Conservation (phyloP, 2,888 invertebrate species). For the Ramazzottius varieornatus region DNA sequence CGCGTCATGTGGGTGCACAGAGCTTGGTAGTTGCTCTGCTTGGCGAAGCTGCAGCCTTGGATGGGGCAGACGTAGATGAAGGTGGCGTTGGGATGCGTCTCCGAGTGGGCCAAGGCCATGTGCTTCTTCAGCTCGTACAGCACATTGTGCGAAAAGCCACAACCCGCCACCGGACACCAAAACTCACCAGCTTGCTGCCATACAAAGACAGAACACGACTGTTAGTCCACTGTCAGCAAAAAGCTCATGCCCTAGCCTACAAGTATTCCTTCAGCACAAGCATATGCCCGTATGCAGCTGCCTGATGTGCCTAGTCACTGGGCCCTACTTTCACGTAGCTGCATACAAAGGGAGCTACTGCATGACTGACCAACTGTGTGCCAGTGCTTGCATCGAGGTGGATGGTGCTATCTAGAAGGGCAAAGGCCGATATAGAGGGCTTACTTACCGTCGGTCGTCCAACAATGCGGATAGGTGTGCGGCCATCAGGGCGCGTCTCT, state of each 20-base stretch:
- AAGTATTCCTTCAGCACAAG: too few species aligned
- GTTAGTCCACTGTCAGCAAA: too few species aligned
- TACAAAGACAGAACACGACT: too few species aligned
- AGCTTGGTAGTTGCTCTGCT: background rate
- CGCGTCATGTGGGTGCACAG: background rate
- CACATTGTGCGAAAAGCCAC: background rate
- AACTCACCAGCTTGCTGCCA: background rate
- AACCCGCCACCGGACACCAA: background rate
- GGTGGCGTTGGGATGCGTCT: background rate
- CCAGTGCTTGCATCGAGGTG: too few species aligned
- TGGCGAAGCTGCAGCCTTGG: constrained; percentile 1
- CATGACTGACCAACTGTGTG: too few species aligned
- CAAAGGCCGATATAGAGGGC: background rate
- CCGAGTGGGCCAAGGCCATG: background rate
- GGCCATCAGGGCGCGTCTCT: background rate
- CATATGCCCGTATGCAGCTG: too few species aligned
- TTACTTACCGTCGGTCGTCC: background rate
- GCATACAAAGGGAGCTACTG: too few species aligned
- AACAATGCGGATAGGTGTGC: background rate
- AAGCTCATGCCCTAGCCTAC: too few species aligned
- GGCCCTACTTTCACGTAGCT: too few species aligned
- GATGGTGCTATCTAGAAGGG: too few species aligned
- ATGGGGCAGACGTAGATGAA: constrained; percentile 3
- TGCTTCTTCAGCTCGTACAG: background rate
- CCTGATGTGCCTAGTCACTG: too few species aligned